These are phyloP conservation scores for Dipodomys stephensi DNA, from an alignment of 2,113 vertebrate genomes.

Conservation along the genomic window DNA sequence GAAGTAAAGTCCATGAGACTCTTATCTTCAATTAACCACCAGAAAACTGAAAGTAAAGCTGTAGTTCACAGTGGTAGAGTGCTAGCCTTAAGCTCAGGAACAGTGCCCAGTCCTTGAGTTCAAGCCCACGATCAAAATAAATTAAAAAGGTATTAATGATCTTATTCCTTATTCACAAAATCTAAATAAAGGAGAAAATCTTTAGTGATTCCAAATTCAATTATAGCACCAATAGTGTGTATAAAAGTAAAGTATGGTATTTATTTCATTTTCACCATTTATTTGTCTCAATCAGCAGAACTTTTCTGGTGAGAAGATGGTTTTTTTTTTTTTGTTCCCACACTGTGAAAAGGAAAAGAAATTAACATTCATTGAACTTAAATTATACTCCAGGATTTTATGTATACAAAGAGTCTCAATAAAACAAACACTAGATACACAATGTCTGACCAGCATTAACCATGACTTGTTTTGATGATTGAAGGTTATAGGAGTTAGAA, in stretches of 20 bases:
- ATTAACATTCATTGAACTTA: background rate
- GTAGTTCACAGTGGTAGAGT: too few relatives aligned
- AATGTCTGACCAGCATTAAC: background rate
- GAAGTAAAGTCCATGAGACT: too few relatives aligned
- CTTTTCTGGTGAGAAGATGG: background rate
- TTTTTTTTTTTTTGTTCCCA: background rate
- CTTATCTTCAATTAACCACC: too few relatives aligned
- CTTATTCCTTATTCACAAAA: background rate
- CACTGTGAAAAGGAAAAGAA: background rate
- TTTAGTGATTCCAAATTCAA: conserved; percentile 33
- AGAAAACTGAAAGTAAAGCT: too few relatives aligned
- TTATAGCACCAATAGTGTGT: background rate
- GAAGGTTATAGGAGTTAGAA: conserved; percentile 1
- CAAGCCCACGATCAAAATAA: too few relatives aligned
- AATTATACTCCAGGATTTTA: background rate
- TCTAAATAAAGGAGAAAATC: conserved; percentile 41
- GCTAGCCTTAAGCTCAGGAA: too few relatives aligned
- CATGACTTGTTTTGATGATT: background rate
- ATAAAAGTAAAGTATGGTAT: conserved; percentile 2
- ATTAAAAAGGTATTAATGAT: too few relatives aligned
- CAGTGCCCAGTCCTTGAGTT: too few relatives aligned
- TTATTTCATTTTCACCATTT: conserved; percentile 48
- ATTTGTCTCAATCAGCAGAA: conserved; percentile 23
- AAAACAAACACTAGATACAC: background rate
- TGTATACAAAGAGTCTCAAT: background rate